These are phyloP conservation scores for Hoplodrina blanda DNA, from an alignment of 2,888 invertebrate genomes.

Conservation along the genomic window DNA sequence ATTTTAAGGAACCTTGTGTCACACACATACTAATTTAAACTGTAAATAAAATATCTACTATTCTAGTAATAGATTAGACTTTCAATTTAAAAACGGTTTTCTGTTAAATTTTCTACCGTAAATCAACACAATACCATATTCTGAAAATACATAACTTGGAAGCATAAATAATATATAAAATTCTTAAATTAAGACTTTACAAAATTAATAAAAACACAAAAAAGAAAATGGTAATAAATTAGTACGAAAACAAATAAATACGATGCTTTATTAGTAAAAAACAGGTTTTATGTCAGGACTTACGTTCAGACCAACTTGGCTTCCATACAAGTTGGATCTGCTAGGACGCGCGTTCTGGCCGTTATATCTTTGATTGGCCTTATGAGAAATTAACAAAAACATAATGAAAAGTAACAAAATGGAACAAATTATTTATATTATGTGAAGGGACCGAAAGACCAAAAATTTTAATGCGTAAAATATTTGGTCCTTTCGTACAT, in stretches of 20 bases:
- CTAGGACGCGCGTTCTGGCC: constrained; percentile 79
- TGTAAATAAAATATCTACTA: background rate
- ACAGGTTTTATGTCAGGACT: constrained; percentile 68
- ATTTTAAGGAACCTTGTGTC: background rate
- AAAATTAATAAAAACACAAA: background rate
- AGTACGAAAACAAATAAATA: constrained; percentile 31
- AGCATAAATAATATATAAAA: too few relatives aligned
- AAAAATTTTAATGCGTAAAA: background rate
- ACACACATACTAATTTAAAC: background rate
- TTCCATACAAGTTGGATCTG: constrained; percentile 83
- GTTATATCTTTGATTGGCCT: constrained; percentile 87
- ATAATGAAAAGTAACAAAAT: constrained; percentile 32
- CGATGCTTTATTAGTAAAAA: constrained; percentile 43
- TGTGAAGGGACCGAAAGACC: constrained; percentile 5
- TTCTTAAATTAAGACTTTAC: background rate
- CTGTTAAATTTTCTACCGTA: background rate
- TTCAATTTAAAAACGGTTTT: background rate
- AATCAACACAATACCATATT: background rate
- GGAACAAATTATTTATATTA: constrained; percentile 5
- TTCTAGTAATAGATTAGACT: background rate
- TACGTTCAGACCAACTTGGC: constrained; percentile 83
- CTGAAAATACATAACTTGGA: too few relatives aligned
- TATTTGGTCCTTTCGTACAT: constrained; percentile 4
- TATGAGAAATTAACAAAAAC: constrained; percentile 62
- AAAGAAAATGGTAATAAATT: background rate